A percentile compares a stretch with the other conserved stretches of the same genome.
Conservation (phyloP, 2,797 vertebrate species). For the Choloepus didactylus region DNA sequence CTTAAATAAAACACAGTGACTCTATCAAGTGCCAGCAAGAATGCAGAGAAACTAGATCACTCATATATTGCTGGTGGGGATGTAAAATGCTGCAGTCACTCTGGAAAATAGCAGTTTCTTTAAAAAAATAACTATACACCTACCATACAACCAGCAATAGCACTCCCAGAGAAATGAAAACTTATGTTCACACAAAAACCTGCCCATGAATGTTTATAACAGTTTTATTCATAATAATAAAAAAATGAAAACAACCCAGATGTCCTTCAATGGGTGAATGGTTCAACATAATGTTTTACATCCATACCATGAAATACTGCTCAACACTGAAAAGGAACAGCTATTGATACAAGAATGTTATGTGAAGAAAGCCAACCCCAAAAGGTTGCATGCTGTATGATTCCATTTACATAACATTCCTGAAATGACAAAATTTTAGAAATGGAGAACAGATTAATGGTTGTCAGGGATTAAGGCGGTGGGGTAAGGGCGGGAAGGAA, state of each 20-base stretch:
- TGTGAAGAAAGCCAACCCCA: not conserved
- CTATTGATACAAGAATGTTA: not conserved
- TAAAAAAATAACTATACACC: not conserved
- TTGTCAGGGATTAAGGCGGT: not conserved
- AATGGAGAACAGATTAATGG: not conserved
- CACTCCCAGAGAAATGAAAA: not conserved
- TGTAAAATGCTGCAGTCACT: not conserved
- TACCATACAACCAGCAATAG: not conserved
- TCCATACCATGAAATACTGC: not conserved
- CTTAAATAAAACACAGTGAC: too few species aligned
- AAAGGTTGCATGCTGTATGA: not conserved
- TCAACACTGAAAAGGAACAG: not conserved
- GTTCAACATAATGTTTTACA: not conserved
- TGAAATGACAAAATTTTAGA: conserved; percentile 9
- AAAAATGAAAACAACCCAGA: not conserved
- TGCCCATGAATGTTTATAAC: not conserved
- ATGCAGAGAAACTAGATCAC: not conserved
- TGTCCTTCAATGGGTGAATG: not conserved
- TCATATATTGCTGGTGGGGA: not conserved
- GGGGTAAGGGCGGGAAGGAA: not conserved
- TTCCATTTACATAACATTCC: not conserved
- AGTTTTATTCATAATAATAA: not conserved
- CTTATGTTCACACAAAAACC: not conserved
- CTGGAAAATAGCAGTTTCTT: not conserved
- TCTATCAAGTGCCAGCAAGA: not conserved